Evolutionary conservation across 2,797 vertebrate species (phyloP).

Genomic region (Eulemur mongoz): DNA sequence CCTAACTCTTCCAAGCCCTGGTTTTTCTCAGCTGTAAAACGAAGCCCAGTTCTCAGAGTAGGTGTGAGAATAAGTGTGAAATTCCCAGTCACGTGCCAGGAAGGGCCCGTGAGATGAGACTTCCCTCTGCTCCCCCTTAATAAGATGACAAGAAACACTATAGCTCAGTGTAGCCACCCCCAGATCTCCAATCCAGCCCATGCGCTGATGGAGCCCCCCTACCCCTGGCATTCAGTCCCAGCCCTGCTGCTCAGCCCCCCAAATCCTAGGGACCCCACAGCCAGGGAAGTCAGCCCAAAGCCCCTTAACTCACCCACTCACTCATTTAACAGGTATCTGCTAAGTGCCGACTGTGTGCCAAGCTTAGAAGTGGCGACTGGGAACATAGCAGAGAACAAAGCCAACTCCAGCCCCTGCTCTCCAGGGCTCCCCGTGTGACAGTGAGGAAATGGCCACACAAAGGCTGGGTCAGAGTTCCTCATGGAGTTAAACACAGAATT

Average conservation of each 20-base stretch:
- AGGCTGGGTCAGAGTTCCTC: background rate
- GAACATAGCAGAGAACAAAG: fast-evolving
- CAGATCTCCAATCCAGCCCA: background rate
- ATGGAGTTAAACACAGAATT: background rate
- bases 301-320: background rate
- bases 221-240: background rate
- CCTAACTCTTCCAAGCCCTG: background rate
- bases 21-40: background rate
- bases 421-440: fast-evolving
- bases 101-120: fast-evolving
- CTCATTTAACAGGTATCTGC: background rate
- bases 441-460: background rate
- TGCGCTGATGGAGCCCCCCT: fast-evolving
- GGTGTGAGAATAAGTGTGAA: background rate
- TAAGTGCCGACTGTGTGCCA: background rate
- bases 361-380: background rate
- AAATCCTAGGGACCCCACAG: fast-evolving
- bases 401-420: background rate
- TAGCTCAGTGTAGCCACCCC: background rate
- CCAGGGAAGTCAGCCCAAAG: no score
- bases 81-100: background rate
- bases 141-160: fast-evolving
- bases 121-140: background rate
- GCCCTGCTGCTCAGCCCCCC: background rate
- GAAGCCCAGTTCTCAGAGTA: background rate